A percentile compares a stretch with the other conserved stretches of the same genome.
Evolutionary conservation across 2,113 vertebrate genomes (phyloP).

Genomic region (Entomyzon cyanotis): DNA sequence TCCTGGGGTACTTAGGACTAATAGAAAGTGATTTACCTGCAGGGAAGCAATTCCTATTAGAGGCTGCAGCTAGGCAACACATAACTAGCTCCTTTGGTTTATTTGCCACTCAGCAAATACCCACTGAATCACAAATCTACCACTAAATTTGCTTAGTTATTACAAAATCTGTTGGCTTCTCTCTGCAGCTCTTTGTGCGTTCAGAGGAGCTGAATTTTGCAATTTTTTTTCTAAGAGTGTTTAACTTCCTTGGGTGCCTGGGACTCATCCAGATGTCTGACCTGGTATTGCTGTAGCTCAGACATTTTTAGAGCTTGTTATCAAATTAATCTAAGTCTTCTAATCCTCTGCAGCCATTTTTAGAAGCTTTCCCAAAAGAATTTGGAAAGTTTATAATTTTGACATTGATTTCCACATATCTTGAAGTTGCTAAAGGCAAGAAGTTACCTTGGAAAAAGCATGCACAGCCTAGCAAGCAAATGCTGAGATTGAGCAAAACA

Average conservation of each 20-base stretch:
- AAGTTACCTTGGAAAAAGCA: not conserved
- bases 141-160: conserved; percentile 16
- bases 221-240: not conserved
- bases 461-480: not conserved
- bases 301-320: not conserved
- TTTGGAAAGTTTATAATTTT: not conserved
- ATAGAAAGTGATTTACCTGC: conserved; percentile 51
- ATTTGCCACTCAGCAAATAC: conserved; percentile 2
- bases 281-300: not conserved
- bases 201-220: not conserved
- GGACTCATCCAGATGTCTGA: not conserved
- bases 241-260: not conserved
- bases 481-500: not conserved
- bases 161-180: not conserved
- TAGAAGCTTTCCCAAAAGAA: not conserved
- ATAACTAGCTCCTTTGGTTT: not conserved
- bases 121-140: not conserved
- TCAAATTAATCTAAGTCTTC: not conserved
- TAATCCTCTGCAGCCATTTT: not conserved
- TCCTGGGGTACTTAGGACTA: conserved; percentile 47
- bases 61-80: conserved; percentile 37
- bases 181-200: not conserved
- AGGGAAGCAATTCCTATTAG: conserved; percentile 11
- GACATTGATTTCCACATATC: not conserved
- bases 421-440: not conserved